Conservation (phyloP, 2,113 vertebrate genomes). For the Pelvicachromis taeniatus region DNA sequence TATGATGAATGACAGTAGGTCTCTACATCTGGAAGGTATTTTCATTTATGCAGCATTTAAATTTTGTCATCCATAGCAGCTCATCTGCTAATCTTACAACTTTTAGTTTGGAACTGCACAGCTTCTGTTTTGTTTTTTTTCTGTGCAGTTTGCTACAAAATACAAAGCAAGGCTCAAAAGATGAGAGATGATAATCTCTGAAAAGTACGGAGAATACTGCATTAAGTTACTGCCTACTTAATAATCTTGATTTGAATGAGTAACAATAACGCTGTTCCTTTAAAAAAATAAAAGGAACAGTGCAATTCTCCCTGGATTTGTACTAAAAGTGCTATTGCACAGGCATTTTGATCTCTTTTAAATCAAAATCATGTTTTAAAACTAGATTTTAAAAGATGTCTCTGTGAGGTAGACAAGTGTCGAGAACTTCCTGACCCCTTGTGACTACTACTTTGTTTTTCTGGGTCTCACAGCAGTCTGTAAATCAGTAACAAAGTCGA, state of each 20-base stretch:
- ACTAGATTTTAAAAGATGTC: neutral
- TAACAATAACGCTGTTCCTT: neutral
- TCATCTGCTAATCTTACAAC: neutral
- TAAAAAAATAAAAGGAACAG: neutral
- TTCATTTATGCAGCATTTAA: neutral
- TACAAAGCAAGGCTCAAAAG: neutral
- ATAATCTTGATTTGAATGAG: neutral
- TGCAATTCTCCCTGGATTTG: neutral
- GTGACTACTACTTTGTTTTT: conserved; percentile 49
- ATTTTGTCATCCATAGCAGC: neutral
- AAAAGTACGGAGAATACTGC: neutral
- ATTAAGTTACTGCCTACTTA: neutral
- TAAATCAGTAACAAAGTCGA: conserved; percentile 57
- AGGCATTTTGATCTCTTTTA: neutral
- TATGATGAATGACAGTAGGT: neutral
- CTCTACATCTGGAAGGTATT: neutral
- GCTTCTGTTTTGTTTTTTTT: neutral
- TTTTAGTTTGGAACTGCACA: neutral
- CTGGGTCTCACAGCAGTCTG: conserved; percentile 24
- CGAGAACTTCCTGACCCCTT: conserved; percentile 4
- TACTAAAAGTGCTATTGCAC: neutral
- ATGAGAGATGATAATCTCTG: neutral
- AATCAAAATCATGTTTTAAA: conserved; percentile 3
- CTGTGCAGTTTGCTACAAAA: neutral
- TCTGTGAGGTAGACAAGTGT: conserved; percentile 9